These are phyloP conservation scores for Mesochorus sp. DNA, from an alignment of 2,888 invertebrate genomes.

Conservation along the genomic window DNA sequence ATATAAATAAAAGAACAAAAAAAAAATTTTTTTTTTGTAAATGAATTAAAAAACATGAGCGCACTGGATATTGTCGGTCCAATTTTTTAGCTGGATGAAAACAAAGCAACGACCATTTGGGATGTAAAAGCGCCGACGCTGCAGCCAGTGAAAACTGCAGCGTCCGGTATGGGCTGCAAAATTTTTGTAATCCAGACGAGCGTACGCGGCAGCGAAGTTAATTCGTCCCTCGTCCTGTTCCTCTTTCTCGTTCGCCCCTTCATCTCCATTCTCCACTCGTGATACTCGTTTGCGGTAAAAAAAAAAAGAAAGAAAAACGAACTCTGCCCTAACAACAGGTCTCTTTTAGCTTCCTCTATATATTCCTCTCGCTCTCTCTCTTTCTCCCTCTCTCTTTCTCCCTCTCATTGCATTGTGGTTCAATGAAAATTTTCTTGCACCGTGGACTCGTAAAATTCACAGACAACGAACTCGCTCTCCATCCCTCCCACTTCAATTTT, in stretches of 20 bases:
- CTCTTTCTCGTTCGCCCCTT: background rate
- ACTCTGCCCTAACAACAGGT: slow-evolving; percentile 28
- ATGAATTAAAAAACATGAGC: background rate
- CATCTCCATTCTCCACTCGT: slow-evolving; percentile 12
- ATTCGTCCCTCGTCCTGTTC: slow-evolving; percentile 38
- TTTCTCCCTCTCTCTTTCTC: background rate
- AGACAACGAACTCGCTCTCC: background rate
- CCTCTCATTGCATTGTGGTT: slow-evolving; percentile 11
- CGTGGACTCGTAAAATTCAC: slow-evolving; percentile 36
- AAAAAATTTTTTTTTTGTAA: background rate
- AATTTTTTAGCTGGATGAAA: slow-evolving; percentile 3
- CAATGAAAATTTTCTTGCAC: slow-evolving; percentile 48
- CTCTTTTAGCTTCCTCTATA: background rate
- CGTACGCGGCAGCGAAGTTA: slow-evolving; percentile 37
- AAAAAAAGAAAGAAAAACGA: background rate
- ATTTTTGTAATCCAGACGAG: slow-evolving; percentile 45
- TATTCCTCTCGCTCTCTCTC: no score
- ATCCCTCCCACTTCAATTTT: background rate
- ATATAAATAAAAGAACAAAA: background rate
- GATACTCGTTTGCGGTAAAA: slow-evolving; percentile 24
- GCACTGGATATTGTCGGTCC: background rate
- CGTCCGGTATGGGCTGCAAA: slow-evolving; percentile 20
- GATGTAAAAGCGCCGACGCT: slow-evolving; percentile 24
- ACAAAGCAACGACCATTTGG: slow-evolving; percentile 17
- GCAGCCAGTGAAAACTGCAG: slow-evolving; percentile 30